Evolutionary conservation across 2,113 vertebrate genomes (phyloP), one percentile per base, ranked within the genome.

Genomic region (Tonatia bakeri): DNA sequence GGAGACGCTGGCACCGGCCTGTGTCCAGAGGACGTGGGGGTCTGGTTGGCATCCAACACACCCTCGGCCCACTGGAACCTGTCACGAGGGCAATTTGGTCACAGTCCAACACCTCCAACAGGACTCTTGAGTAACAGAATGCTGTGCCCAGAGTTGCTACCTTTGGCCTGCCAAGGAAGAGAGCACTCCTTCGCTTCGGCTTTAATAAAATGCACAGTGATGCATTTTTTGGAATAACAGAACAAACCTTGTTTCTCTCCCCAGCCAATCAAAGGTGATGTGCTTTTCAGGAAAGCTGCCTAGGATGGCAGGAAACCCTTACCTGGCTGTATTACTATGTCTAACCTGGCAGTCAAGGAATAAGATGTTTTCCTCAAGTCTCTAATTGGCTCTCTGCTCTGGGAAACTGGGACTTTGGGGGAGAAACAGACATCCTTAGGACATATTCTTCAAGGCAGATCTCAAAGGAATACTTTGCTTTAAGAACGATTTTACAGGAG

Each of bases 21-120:
- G n/a, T 84, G 97, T 97, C 73, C 97, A 70, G 59, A 91, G 72
- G 95, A 97, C 61, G 75, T 5, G 24, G 77, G 72, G 38, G 64
- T 85, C 96, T 91, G 89, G 61, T 33, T 87, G 96, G 83, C 85
- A 77, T 96, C 86, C 47, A 76, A 84, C 22, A 85, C 73, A 93
- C 82, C 95, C 96, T 96, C 97, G 77, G 79, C 94, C 95, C 82
- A 70, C 83, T n/a, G 54, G 76, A 61, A 52, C 13, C 36, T 22
- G 26, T 22, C 6, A 31, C 54, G 28, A 22, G 26, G 3, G 26
- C 4, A 33, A 28, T 10, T 38, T 12, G 54, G 7, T 61, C 22
- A 24, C 17, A 52, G 36, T 14, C 15, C 65, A 61, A 38, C 5
- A 31, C 76, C 43, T 82, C 38, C 64, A 45, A 36, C 0, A 61